phyloP scores from a whole-genome alignment of 2,113 vertebrate genomes.

The Protobothrops mucrosquamatus region DNA sequence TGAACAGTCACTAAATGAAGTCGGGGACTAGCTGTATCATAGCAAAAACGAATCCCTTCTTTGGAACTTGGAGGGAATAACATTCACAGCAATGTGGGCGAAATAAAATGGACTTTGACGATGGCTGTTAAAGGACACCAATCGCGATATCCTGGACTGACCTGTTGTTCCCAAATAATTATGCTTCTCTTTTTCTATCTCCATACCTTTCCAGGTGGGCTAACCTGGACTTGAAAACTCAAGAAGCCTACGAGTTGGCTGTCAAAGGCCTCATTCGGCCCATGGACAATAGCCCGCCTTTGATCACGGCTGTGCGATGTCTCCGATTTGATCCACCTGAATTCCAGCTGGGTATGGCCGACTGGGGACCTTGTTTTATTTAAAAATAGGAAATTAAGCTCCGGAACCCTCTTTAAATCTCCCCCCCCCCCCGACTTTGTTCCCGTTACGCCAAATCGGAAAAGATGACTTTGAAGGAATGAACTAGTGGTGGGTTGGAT shows the following conservation, averaged over 20 bases:
- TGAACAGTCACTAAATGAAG: too few relatives aligned
- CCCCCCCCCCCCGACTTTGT: too few relatives aligned
- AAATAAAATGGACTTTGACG: too few relatives aligned
- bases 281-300: slow-evolving; percentile 79
- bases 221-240: slow-evolving; percentile 81
- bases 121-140: neutral
- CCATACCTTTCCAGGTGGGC: slow-evolving; percentile 74
- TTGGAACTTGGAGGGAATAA: neutral
- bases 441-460: neutral
- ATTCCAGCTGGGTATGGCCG: slow-evolving; percentile 84
- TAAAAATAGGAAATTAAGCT: neutral
- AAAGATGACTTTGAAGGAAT: neutral
- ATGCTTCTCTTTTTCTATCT: neutral
- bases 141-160: too few relatives aligned
- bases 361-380: neutral
- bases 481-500: too few relatives aligned
- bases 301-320: slow-evolving; percentile 83
- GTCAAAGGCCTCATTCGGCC: slow-evolving; percentile 83
- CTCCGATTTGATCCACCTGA: slow-evolving; percentile 79
- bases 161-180: neutral
- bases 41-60: too few relatives aligned
- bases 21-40: too few relatives aligned
- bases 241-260: slow-evolving; percentile 93
- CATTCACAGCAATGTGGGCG: neutral
- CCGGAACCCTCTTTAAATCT: neutral